Evolutionary conservation across 2,797 vertebrate genomes (phyloP).

Genomic region (Gallinago stenura): DNA sequence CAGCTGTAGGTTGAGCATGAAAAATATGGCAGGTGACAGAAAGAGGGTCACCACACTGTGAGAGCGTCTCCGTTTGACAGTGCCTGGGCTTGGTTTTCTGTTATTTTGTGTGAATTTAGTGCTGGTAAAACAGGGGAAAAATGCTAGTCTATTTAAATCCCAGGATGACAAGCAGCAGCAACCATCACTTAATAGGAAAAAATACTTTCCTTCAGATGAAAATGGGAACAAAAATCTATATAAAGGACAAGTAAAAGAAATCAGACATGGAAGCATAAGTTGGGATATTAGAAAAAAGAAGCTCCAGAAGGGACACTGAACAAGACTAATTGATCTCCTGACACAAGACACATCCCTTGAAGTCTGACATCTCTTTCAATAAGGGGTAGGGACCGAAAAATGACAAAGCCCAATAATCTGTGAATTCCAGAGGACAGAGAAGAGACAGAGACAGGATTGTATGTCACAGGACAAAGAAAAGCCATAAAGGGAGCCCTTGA

Average conservation of each 20-base stretch:
- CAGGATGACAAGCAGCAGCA: background rate
- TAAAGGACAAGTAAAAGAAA: background rate
- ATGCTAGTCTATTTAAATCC: slow-evolving; percentile 37
- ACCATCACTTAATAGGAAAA: background rate
- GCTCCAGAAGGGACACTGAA: background rate
- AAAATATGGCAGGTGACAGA: slow-evolving; percentile 53
- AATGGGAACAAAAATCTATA: background rate
- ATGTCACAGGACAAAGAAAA: background rate
- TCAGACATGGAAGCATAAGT: background rate
- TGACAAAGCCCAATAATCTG: background rate
- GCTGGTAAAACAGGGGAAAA: background rate
- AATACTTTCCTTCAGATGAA: background rate
- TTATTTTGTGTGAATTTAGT: slow-evolving; percentile 17
- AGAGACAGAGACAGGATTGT: background rate
- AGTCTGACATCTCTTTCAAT: background rate
- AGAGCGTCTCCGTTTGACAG: slow-evolving; percentile 17
- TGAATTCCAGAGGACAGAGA: background rate
- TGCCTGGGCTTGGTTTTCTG: slow-evolving; percentile 4
- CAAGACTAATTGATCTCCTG: background rate
- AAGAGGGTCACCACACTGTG: slow-evolving; percentile 33
- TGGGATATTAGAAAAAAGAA: background rate
- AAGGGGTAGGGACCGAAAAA: background rate
- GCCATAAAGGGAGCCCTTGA: background rate
- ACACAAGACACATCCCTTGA: background rate
- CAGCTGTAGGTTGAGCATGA: slow-evolving; percentile 52